phyloP scores from a whole-genome alignment of 1,140 invertebrate genomes.

The Drosophila kurseongensis region DNA sequence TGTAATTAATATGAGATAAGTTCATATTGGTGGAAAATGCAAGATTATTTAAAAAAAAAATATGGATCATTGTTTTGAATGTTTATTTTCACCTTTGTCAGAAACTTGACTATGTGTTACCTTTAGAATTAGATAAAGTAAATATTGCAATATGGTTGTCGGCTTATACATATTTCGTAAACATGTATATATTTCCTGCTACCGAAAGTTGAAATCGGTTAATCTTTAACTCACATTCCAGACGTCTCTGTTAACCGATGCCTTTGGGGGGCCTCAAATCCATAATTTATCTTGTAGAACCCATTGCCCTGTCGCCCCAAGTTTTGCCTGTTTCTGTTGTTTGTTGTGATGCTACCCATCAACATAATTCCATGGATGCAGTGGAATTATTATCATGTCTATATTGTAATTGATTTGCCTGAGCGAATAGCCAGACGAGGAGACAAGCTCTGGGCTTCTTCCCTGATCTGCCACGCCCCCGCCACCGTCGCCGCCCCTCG shows the following conservation, averaged over 20 bases:
- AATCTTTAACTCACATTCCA: conserved; percentile 25
- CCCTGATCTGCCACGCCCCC: conserved; percentile 14
- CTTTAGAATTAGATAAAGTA: too few relatives aligned
- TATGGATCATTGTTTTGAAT: too few relatives aligned
- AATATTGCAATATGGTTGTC: too few relatives aligned
- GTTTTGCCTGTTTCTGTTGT: conserved; percentile 10
- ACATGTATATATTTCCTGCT: background rate
- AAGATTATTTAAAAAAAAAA: too few relatives aligned
- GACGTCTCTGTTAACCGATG: conserved; percentile 9
- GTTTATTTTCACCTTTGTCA: too few relatives aligned
- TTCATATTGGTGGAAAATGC: too few relatives aligned
- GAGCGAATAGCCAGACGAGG: conserved; percentile 23
- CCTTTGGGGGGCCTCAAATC: conserved; percentile 40
- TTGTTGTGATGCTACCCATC: conserved; percentile 19
- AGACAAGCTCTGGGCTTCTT: conserved; percentile 10
- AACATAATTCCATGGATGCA: conserved; percentile 17
- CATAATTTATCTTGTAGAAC: conserved; percentile 64
- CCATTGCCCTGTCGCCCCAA: conserved; percentile 10
- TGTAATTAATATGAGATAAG: too few relatives aligned
- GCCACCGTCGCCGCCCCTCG: background rate
- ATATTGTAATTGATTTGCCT: conserved; percentile 77
- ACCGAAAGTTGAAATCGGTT: conserved; percentile 18
- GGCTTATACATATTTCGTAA: too few relatives aligned
- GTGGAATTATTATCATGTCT: conserved; percentile 53
- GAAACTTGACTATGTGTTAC: too few relatives aligned